Evolutionary conservation across 2,797 vertebrate species (phyloP).

Genomic region (Zonotrichia albicollis): DNA sequence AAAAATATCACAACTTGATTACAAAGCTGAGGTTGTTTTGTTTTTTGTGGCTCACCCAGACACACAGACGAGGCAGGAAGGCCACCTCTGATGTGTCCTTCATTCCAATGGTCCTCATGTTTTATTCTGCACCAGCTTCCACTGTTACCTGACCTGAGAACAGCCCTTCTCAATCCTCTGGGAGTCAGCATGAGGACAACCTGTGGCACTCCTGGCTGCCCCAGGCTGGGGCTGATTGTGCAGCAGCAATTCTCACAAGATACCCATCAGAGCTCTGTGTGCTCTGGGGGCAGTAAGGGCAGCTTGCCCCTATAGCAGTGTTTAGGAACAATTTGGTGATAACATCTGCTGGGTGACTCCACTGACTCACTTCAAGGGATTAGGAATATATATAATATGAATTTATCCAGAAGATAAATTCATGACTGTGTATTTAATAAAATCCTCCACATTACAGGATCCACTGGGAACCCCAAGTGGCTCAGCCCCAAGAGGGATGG

Average conservation of each 20-base stretch:
- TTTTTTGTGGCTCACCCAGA: background rate
- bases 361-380: slow-evolving; percentile 15
- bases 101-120: rapidly evolving
- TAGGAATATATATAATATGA: background rate
- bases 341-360: slow-evolving; percentile 46
- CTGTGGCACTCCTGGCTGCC: background rate
- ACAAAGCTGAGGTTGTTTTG: background rate
- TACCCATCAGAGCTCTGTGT: background rate
- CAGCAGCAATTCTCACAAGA: background rate
- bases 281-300: background rate
- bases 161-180: background rate
- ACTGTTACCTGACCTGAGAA: rapidly evolving
- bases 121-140: background rate
- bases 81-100: background rate
- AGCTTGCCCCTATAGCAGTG: background rate
- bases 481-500: background rate
- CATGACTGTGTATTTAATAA: slow-evolving; percentile 58
- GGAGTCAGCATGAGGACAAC: background rate
- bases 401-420: slow-evolving; percentile 26
- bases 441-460: slow-evolving; percentile 15
- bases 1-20: background rate
- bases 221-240: background rate
- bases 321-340: slow-evolving; percentile 45
- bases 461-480: background rate
- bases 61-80: background rate